phyloP scores from a whole-genome alignment of 2,797 vertebrate genomes.

The Mallotus villosus region DNA sequence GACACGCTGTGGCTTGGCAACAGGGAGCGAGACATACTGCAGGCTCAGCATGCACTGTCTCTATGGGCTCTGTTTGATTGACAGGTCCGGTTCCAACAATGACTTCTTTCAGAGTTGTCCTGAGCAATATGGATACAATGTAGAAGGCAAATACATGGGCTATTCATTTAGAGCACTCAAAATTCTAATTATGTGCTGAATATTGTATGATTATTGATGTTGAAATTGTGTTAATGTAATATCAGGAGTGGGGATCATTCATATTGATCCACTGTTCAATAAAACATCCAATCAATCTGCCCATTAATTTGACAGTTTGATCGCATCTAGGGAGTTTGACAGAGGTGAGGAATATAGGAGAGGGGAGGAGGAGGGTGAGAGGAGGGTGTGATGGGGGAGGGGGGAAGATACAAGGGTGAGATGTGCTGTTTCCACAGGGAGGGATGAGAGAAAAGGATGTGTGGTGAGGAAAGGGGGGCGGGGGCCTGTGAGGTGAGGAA shows the following conservation, averaged over 20 bases:
- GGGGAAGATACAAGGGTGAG: too few relatives aligned
- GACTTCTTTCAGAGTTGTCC: background rate
- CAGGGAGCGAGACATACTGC: slow-evolving; percentile 37
- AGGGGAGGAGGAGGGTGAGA: too few relatives aligned
- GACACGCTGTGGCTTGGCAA: slow-evolving; percentile 30
- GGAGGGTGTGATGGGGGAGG: too few relatives aligned
- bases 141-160: too few relatives aligned
- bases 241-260: background rate
- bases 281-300: too few relatives aligned
- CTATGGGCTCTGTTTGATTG: background rate
- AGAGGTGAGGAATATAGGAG: too few relatives aligned
- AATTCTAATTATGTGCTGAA: background rate
- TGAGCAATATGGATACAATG: too few relatives aligned
- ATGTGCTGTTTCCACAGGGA: too few relatives aligned
- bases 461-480: background rate
- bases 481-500: too few relatives aligned
- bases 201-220: background rate
- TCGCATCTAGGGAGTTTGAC: too few relatives aligned
- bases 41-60: background rate
- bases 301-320: background rate
- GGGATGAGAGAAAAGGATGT: too few relatives aligned
- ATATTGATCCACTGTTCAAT: background rate
- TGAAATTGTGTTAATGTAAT: background rate
- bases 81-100: background rate
- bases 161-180: background rate